Conservation (phyloP, 2,888 invertebrate genomes). For the Myopa testacea region DNA sequence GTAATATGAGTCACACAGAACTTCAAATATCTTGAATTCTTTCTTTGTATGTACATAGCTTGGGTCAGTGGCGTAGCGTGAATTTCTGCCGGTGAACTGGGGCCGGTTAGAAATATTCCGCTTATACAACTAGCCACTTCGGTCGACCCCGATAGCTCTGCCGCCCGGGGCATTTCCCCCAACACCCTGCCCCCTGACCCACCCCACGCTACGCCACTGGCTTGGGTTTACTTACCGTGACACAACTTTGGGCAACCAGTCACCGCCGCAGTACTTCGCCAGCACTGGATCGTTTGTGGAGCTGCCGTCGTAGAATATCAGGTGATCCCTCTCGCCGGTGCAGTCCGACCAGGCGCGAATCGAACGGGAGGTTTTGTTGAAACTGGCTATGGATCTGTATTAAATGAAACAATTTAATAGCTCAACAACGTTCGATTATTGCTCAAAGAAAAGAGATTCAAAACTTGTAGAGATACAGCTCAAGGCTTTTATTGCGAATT, state of each 20-base stretch:
- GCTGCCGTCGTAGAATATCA: slow-evolving; percentile 88
- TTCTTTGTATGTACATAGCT: too few species aligned
- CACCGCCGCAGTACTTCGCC: slow-evolving; percentile 89
- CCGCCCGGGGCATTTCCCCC: too few species aligned
- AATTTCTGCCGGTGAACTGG: too few species aligned
- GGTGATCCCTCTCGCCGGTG: slow-evolving; percentile 83
- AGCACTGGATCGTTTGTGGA: slow-evolving; percentile 85
- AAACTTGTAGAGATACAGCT: too few species aligned
- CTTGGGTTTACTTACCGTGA: slow-evolving; percentile 69
- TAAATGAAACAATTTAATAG: neutral
- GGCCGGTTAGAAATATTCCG: too few species aligned
- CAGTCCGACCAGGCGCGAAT: slow-evolving; percentile 86
- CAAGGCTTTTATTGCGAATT: too few species aligned
- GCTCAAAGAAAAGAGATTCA: neutral
- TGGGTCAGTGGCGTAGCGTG: too few species aligned
- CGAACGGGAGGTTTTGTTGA: slow-evolving; percentile 79
- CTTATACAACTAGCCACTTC: too few species aligned
- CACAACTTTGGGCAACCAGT: slow-evolving; percentile 84
- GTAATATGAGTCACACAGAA: neutral
- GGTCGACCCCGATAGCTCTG: too few species aligned
- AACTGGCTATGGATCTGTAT: slow-evolving; percentile 70
- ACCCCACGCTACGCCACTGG: too few species aligned
- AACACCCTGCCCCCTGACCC: too few species aligned
- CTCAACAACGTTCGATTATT: neutral
- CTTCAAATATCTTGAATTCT: too few species aligned